Percentiles rank a stretch among this genome's conserved stretches.
Conservation (phyloP, 2,797 vertebrate genomes). For the Sebastolobus altivelis region DNA sequence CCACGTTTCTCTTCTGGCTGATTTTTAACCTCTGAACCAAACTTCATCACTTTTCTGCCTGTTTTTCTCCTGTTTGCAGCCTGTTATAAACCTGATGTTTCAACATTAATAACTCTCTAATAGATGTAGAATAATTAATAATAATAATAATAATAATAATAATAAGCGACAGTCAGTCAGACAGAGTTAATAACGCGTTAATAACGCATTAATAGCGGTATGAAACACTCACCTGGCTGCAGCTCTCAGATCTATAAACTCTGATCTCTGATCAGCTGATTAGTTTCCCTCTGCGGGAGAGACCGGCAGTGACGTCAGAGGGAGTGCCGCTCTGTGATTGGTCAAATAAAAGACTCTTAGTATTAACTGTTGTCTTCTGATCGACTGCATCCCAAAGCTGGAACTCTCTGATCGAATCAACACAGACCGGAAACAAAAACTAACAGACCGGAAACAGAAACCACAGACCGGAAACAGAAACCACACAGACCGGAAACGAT, state of each 20-base stretch:
- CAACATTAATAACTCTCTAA: too few species aligned
- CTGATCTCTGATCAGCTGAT: too few species aligned
- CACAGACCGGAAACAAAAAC: background rate
- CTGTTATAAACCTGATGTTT: background rate
- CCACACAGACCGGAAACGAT: background rate
- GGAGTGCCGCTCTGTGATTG: slow-evolving; percentile 20
- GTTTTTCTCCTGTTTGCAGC: too few species aligned
- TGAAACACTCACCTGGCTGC: slow-evolving; percentile 19
- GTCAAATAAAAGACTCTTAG: background rate
- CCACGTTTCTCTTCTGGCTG: too few species aligned
- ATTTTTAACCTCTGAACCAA: too few species aligned
- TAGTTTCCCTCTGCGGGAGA: background rate
- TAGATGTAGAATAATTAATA: too few species aligned
- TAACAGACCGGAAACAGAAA: background rate
- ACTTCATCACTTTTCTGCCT: too few species aligned
- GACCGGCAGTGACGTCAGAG: background rate
- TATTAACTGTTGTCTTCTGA: background rate
- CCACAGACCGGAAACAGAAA: background rate
- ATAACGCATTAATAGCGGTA: too few species aligned
- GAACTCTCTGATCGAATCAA: background rate
- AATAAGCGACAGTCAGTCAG: too few species aligned
- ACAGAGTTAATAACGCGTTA: too few species aligned
- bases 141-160: too few species aligned
- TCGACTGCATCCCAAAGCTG: too few species aligned
- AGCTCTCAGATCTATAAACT: background rate